Percentiles rank a stretch among this genome's conserved stretches.
These are phyloP conservation scores for Drosophila meridionalis DNA, from an alignment of 2,888 invertebrate species.

Conservation along the genomic window DNA sequence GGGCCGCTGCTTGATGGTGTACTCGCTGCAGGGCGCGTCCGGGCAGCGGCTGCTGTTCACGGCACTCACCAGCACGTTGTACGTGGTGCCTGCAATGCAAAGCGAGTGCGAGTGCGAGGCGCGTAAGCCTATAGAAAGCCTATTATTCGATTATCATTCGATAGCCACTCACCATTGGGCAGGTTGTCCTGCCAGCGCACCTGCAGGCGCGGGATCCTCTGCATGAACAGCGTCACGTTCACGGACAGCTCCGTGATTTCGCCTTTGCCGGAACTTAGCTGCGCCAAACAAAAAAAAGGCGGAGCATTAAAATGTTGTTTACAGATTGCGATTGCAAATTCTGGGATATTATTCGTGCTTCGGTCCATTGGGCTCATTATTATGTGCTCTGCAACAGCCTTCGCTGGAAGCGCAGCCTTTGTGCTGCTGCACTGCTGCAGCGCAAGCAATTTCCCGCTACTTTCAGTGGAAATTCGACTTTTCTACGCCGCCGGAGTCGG, in stretches of 20 bases:
- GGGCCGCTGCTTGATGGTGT: constrained; percentile 70
- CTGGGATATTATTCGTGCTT: neutral
- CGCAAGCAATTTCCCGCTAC: neutral
- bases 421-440: neutral
- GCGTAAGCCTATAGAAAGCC: too few relatives aligned
- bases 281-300: neutral
- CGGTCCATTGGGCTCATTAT: neutral
- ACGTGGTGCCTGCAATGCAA: constrained; percentile 69
- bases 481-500: too few relatives aligned
- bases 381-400: too few relatives aligned
- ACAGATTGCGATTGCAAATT: neutral
- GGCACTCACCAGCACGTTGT: constrained; percentile 79
- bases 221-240: constrained; percentile 66
- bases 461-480: neutral
- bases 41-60: constrained; percentile 72
- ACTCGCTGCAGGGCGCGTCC: constrained; percentile 77
- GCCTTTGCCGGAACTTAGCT: neutral
- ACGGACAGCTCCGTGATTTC: constrained; percentile 64
- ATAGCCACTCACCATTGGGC: constrained; percentile 65
- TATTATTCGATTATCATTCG: neutral
- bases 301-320: neutral
- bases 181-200: constrained; percentile 82
- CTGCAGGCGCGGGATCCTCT: constrained; percentile 71
- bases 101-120: neutral
- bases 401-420: neutral